Evolutionary conservation across 2,888 invertebrate genomes (phyloP).

Genomic region (Zhengitettix transpicula): DNA sequence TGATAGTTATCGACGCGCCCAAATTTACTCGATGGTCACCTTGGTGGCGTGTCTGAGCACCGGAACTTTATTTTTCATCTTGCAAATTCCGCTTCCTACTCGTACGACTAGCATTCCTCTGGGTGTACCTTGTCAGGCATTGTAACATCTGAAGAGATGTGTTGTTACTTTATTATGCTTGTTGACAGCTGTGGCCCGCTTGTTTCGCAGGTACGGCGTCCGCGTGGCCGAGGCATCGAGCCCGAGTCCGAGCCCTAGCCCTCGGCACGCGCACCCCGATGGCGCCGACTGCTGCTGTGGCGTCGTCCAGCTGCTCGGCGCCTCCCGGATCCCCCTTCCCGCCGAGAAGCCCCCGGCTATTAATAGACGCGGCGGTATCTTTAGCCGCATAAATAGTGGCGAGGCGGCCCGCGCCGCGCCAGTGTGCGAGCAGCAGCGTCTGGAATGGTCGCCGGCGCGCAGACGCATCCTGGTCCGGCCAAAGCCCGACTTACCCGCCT

Average conservation of each 20-base stretch:
- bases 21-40: too few species aligned
- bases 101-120: too few species aligned
- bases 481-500: slow-evolving; percentile 17
- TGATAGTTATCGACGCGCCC: too few species aligned
- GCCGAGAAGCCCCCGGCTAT: slow-evolving; percentile 11
- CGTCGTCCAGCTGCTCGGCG: slow-evolving; percentile 10
- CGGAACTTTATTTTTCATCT: too few species aligned
- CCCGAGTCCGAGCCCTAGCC: background rate
- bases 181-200: too few species aligned
- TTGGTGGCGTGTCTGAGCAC: too few species aligned
- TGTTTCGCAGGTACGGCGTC: too few species aligned
- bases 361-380: slow-evolving; percentile 16
- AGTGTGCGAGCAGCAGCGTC: slow-evolving; percentile 9
- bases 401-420: slow-evolving; percentile 7
- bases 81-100: too few species aligned
- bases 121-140: too few species aligned
- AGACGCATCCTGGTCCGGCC: slow-evolving; percentile 25
- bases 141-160: too few species aligned
- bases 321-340: slow-evolving; percentile 12
- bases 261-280: slow-evolving; percentile 4
- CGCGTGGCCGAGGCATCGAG: too few species aligned
- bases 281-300: slow-evolving; percentile 16
- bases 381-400: slow-evolving; percentile 11
- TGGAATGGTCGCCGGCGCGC: slow-evolving; percentile 25
- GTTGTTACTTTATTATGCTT: too few species aligned